These are phyloP conservation scores for Tragelaphus scriptus DNA, from an alignment of 2,113 vertebrate genomes.

Conservation along the genomic window DNA sequence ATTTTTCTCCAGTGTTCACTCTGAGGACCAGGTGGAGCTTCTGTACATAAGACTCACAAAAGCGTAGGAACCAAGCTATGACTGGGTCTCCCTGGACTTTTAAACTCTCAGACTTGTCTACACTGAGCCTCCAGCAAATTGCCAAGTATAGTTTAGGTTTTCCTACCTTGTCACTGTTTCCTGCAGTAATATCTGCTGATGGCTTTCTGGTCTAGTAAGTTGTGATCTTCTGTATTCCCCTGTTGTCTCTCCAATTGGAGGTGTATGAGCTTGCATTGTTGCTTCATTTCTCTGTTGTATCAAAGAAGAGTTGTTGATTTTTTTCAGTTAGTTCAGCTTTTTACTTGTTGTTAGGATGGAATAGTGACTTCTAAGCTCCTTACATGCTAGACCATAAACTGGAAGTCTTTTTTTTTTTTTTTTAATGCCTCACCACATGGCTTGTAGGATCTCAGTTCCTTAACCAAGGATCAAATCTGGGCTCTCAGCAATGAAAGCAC, in stretches of 20 bases:
- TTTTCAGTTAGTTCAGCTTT: constrained; percentile 32
- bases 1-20: not conserved
- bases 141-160: not conserved
- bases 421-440: not conserved
- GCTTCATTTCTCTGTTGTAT: not conserved
- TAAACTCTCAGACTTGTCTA: not conserved
- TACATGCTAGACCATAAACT: not conserved
- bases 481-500: not conserved
- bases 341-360: not conserved
- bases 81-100: not conserved
- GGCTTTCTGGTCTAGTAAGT: not conserved
- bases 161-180: not conserved
- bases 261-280: not conserved
- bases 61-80: not conserved
- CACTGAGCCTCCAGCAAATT: not conserved
- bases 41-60: not conserved
- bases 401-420: not conserved
- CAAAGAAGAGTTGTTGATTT: not conserved
- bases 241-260: not conserved
- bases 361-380: not conserved
- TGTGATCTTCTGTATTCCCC: not conserved
- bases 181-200: not conserved
- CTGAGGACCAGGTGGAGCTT: not conserved
- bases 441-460: not conserved
- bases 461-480: not conserved